Evolutionary conservation across 2,797 vertebrate genomes (phyloP), one percentile per base, ranked within the genome.

Genomic region (Enteromius thamalakanensis): DNA sequence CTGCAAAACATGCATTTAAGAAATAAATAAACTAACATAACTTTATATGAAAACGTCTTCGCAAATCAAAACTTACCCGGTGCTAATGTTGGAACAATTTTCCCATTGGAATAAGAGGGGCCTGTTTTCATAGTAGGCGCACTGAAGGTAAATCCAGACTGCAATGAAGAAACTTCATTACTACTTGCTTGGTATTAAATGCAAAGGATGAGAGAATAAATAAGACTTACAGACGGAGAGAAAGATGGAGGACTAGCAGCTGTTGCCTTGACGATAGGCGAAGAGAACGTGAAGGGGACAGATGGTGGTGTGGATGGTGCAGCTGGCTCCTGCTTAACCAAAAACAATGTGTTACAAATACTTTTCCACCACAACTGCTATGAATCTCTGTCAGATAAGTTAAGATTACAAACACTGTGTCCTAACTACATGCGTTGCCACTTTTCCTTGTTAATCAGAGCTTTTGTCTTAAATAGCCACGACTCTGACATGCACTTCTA

Each of bases 71-170:
- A 29, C 78, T 91, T 91, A 97, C 97, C 95, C 90, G 92, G 83
- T 90, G 86, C 89, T 77, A 86, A 84, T 19, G 89, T 88, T 76
- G 94, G 89, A 34, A 91, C 87, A 42, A 94, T 88, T 85, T 94
- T 94, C 78, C 93, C 94, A 64, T 93, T 93, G 83, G 93, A 94
- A 89, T 93, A 91, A 80, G 95, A 92, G 86, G 92, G 85, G 78
- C 92, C 92, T 55, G 95, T 92, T 93, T 98, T 99, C 84, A 94
- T 92, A 69, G 97, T 95, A 88, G 98, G 98, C 85, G 95, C 96
- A 90, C 98, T 99, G 92, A 99, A 99, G 6, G 96, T 99, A 92
- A 98, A 99, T 89, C 94, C 96, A 88, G 95, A 93, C 96, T 98
- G 90, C 3, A 87, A 83, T 80, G 40, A 76, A 62, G 14, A 76